Evolutionary conservation across 1,140 invertebrate genomes (phyloP), one percentile per base, ranked within the genome.

Genomic region (Oreohelix idahoensis): DNA sequence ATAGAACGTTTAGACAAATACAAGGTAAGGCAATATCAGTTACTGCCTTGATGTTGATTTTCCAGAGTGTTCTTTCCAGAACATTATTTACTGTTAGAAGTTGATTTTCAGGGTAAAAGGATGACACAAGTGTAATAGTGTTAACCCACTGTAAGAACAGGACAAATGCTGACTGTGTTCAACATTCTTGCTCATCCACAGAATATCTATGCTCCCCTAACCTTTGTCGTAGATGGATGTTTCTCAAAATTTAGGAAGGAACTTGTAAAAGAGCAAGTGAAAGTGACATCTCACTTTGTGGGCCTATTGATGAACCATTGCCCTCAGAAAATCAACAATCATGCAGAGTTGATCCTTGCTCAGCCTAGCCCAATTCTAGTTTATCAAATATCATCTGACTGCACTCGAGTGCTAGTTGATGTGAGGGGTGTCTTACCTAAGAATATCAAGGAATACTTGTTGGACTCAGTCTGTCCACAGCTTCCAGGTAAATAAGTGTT

Each of bases 171-270:
- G n/a, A n/a, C n/a, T n/a, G n/a, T 17, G 20, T 15, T 58, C 4
- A 58, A 58, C 10, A 58, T 32, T 35, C 32, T 53, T n/a, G n/a
- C 45, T 77, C 17, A 58, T 84, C 80, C 87, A 36, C 85, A 89
- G 88, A 78, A 84, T 49, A 38, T 91, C 0, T 83, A 82, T 81
- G 90, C 90, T 13, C 89, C 89, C 20, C 78, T 91, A 36, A 89
- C 89, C 5, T 85, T 91, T 32, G 89, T 91, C 20, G 89, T 87
- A 13, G 90, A 91, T 81, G 90, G 90, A 0, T 88, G 88, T 69
- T 91, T 91, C 74, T 91, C 90, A 29, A 89, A 89, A 69, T 91
- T 91, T 83, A 84, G 90, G n/a, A 89, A 90, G 84, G 70, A 87
- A 29, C 84, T 91, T 17, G 86, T 90, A 0, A 85, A 85, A 45